phyloP scores from a whole-genome alignment of 1,140 invertebrate genomes.

The Maconellicoccus hirsutus region DNA sequence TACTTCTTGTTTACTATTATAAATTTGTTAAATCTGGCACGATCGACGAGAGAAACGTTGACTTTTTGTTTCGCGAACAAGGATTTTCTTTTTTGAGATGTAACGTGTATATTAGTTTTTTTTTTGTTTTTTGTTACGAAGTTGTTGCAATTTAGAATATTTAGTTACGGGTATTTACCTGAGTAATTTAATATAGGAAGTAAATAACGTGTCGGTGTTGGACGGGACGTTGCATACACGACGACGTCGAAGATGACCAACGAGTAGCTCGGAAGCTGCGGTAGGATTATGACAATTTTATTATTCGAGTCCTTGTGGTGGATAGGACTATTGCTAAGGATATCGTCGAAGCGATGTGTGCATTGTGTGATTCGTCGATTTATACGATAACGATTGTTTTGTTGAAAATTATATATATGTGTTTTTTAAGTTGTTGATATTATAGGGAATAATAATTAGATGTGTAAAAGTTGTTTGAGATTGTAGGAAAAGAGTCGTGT shows the following conservation, averaged over 20 bases:
- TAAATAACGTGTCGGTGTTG: background rate
- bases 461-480: background rate
- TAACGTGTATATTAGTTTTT: background rate
- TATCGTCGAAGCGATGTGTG: background rate
- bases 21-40: background rate
- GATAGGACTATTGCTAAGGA: no score
- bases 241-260: background rate
- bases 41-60: background rate
- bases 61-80: background rate
- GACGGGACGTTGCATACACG: background rate
- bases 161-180: background rate
- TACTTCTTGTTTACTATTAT: background rate
- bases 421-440: conserved; percentile 4
- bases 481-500: background rate
- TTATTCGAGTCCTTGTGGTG: no score
- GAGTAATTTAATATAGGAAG: background rate
- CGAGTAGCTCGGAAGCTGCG: no score
- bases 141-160: background rate
- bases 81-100: background rate
- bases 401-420: background rate
- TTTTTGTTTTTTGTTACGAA: background rate
- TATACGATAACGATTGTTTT: background rate
- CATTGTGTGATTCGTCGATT: background rate
- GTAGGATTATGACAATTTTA: background rate
- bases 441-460: background rate